Conservation (phyloP, 2,113 vertebrate genomes). For the Solenodon paradoxus region DNA sequence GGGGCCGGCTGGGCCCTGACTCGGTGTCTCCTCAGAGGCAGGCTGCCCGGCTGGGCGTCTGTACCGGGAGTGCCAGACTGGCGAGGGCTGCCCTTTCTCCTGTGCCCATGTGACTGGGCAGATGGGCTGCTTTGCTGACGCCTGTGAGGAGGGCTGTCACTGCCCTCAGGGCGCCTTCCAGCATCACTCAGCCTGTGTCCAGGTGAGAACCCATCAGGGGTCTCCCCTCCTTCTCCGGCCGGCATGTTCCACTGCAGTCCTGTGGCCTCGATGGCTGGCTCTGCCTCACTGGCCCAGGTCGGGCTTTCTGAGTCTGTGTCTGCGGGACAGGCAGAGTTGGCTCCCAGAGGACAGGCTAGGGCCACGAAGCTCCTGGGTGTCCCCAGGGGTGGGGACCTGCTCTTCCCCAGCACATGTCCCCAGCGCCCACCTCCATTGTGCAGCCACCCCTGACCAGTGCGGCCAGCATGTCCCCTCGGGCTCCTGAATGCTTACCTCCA, state of each 20-base stretch:
- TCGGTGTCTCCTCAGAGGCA: conserved; percentile 80
- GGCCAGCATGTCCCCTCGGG: not conserved
- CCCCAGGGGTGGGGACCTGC: too few species aligned
- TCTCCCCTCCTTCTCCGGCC: too few species aligned
- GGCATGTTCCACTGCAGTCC: too few species aligned
- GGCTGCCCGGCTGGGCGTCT: conserved; percentile 89
- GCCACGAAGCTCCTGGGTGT: not conserved
- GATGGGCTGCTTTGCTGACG: conserved; percentile 86
- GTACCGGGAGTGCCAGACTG: conserved; percentile 88
- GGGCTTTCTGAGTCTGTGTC: not conserved
- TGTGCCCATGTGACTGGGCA: conserved; percentile 86
- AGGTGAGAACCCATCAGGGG: too few species aligned
- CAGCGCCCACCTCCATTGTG: not conserved
- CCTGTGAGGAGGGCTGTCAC: conserved; percentile 92
- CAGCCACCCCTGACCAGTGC: rapidly evolving
- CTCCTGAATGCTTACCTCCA: not conserved
- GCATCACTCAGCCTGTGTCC: conserved; percentile 83
- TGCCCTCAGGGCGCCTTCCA: conserved; percentile 88
- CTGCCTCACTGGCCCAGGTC: not conserved
- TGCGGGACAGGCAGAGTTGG: not conserved
- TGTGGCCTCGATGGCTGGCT: not conserved
- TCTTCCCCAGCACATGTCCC: not conserved
- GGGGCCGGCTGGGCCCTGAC: not conserved
- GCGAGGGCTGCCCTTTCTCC: conserved; percentile 91
- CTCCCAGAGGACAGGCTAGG: not conserved